phyloP scores from a whole-genome alignment of 2,888 invertebrate species.

The Cyaniris semiargus region DNA sequence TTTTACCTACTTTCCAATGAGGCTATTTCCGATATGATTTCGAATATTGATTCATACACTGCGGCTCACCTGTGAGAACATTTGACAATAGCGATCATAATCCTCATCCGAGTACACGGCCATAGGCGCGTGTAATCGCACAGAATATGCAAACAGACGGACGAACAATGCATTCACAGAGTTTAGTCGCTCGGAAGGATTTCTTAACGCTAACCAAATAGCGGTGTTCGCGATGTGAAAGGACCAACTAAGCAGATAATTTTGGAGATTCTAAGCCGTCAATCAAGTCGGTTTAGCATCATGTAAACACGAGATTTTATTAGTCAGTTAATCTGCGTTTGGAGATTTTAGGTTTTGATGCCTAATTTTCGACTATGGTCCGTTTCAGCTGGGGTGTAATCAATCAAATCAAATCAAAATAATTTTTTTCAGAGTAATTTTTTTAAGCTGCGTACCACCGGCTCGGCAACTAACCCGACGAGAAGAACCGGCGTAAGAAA shows the following conservation, averaged over 20 bases:
- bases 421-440: too few species aligned
- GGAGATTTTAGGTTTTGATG: background rate
- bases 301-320: constrained; percentile 25
- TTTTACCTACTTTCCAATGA: background rate
- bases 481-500: too few species aligned
- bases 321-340: constrained; percentile 3
- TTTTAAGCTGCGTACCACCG: too few species aligned
- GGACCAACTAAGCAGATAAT: constrained; percentile 77
- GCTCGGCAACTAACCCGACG: too few species aligned
- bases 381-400: too few species aligned
- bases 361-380: background rate
- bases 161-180: constrained; percentile 63
- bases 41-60: constrained; percentile 8
- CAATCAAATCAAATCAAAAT: too few species aligned
- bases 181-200: constrained; percentile 75
- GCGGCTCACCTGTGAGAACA: constrained; percentile 20
- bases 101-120: constrained; percentile 37
- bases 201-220: constrained; percentile 79
- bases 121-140: constrained; percentile 69
- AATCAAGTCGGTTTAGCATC: constrained; percentile 55
- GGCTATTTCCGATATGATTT: background rate
- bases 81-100: constrained; percentile 36
- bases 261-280: constrained; percentile 68
- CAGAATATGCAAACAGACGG: constrained; percentile 68
- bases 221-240: constrained; percentile 64